phyloP scores from a whole-genome alignment of 1,140 invertebrate species.

The Drosophila guanche region DNA sequence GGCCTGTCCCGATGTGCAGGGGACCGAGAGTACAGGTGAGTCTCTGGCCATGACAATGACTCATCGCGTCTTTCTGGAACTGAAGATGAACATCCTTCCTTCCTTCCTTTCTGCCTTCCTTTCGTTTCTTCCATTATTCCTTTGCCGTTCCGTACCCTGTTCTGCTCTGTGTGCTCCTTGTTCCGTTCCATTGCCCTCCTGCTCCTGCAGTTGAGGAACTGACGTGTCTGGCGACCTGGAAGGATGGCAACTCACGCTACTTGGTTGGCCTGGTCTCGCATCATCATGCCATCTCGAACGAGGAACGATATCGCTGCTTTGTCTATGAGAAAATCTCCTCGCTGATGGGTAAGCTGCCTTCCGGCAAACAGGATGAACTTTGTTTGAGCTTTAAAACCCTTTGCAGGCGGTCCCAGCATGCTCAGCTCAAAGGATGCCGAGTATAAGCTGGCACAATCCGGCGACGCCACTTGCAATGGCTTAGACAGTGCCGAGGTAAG shows the following conservation, averaged over 20 bases:
- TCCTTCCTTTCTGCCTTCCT: conserved; percentile 19
- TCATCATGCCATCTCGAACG: conserved; percentile 93
- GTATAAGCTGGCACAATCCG: conserved; percentile 93
- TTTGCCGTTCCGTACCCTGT: background rate
- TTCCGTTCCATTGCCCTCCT: background rate
- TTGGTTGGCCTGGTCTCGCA: conserved; percentile 90
- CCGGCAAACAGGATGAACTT: conserved; percentile 50
- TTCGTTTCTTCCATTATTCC: conserved; percentile 19
- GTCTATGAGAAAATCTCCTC: conserved; percentile 91
- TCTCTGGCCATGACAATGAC: conserved; percentile 23
- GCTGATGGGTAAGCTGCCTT: conserved; percentile 75
- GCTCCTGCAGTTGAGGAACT: conserved; percentile 91
- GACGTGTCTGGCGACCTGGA: conserved; percentile 94
- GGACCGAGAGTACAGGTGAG: conserved; percentile 92
- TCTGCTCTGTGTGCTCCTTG: background rate
- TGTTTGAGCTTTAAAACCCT: conserved; percentile 49
- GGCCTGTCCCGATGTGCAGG: conserved; percentile 94
- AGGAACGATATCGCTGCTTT: conserved; percentile 96
- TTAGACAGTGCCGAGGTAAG: conserved; percentile 88
- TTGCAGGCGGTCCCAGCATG: conserved; percentile 70
- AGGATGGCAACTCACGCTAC: conserved; percentile 93
- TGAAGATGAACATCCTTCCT: conserved; percentile 48
- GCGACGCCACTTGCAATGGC: conserved; percentile 94
- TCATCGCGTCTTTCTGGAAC: conserved; percentile 37
- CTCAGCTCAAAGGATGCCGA: conserved; percentile 85